A percentile compares a stretch with the other conserved stretches of the same genome.
phyloP scores from a whole-genome alignment of 2,113 vertebrate species.

The Eptatretus burgeri region DNA sequence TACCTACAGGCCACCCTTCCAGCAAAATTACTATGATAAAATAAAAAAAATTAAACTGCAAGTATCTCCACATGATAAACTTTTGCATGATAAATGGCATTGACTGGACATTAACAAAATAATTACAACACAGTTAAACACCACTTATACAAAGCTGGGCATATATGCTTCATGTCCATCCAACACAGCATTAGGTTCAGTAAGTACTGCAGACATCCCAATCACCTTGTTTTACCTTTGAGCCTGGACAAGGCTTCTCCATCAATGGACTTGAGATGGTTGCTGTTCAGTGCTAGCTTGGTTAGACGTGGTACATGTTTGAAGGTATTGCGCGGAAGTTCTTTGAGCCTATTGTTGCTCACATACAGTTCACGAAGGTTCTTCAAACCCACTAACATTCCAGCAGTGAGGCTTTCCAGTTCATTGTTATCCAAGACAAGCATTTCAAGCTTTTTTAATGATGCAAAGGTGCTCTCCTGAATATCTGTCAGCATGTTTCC shows the following conservation, averaged over 20 bases:
- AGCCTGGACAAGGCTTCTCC: conserved; percentile 18
- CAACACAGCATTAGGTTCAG: background rate
- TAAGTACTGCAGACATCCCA: background rate
- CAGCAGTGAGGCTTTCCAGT: conserved; percentile 14
- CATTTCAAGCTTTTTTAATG: conserved; percentile 19
- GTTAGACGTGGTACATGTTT: conserved; percentile 18
- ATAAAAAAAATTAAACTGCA: too few relatives aligned
- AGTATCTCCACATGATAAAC: too few relatives aligned
- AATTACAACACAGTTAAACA: too few relatives aligned
- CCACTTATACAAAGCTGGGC: too few relatives aligned
- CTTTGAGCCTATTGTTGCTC: conserved; percentile 21
- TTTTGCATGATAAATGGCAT: too few relatives aligned
- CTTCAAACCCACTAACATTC: conserved; percentile 17
- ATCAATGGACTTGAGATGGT: conserved; percentile 20
- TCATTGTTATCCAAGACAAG: conserved; percentile 27
- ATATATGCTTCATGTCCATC: too few relatives aligned
- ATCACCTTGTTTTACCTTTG: conserved; percentile 20
- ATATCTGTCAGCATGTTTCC: conserved; percentile 22
- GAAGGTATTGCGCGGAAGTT: conserved; percentile 18
- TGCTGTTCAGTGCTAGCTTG: conserved; percentile 23
- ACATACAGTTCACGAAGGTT: conserved; percentile 25
- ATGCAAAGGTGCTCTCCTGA: conserved; percentile 15
- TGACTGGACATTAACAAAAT: too few relatives aligned
- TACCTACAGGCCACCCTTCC: too few relatives aligned
- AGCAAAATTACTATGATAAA: too few relatives aligned